Conservation (phyloP, 2,888 invertebrate species). For the Clanis bilineata region DNA sequence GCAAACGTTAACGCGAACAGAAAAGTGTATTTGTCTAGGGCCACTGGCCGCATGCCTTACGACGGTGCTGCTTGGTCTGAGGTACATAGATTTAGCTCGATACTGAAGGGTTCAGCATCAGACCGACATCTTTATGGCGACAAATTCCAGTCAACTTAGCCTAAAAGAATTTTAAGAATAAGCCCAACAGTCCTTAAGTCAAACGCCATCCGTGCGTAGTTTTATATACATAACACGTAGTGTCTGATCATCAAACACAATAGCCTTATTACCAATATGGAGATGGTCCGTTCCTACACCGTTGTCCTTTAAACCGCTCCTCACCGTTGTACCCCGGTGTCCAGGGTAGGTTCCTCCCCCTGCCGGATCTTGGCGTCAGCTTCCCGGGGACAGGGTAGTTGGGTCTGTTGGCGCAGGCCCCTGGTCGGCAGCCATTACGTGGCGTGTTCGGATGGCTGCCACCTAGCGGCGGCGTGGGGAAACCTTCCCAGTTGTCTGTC, state of each 20-base stretch:
- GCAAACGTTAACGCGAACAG: no score
- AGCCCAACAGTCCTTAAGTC: no score
- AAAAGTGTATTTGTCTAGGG: no score
- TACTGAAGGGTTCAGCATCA: no score
- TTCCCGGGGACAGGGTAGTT: slow-evolving; percentile 57
- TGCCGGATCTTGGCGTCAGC: slow-evolving; percentile 44
- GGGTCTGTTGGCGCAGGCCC: slow-evolving; percentile 56
- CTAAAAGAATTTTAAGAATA: no score
- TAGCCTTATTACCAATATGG: slow-evolving; percentile 63
- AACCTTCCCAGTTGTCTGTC: slow-evolving; percentile 65
- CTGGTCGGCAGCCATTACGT: slow-evolving; percentile 66
- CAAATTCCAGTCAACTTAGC: no score
- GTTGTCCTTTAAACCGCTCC: slow-evolving; percentile 66
- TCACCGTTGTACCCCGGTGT: slow-evolving; percentile 60
- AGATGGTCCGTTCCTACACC: slow-evolving; percentile 62
- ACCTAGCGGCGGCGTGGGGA: slow-evolving; percentile 52
- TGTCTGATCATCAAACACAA: slow-evolving; percentile 16
- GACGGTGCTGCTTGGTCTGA: no score
- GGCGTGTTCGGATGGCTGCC: slow-evolving; percentile 62
- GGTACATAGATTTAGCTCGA: no score
- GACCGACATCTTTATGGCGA: no score
- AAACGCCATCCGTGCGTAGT: background rate
- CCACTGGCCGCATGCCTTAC: no score
- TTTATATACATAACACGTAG: background rate
- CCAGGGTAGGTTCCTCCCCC: slow-evolving; percentile 70